These are phyloP conservation scores for Sialis lutaria DNA, from an alignment of 2,888 invertebrate species.

Conservation along the genomic window DNA sequence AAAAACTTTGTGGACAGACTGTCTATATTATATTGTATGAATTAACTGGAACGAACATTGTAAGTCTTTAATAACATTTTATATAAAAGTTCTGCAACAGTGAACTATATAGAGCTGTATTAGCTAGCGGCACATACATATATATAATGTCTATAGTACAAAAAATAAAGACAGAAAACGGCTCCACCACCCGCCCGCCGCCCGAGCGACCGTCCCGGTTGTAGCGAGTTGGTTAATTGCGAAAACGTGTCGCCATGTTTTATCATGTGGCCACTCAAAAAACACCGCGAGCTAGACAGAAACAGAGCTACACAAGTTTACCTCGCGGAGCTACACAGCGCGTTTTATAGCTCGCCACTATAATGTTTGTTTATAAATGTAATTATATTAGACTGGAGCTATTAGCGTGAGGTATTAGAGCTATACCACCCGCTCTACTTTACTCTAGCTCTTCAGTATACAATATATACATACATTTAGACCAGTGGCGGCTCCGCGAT, in stretches of 20 bases:
- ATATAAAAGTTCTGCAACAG: no score
- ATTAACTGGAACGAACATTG: no score
- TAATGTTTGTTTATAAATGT: conserved; percentile 1
- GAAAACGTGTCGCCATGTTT: conserved; percentile 15
- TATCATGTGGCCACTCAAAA: conserved; percentile 14
- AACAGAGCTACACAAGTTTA: background rate
- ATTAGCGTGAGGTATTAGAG: background rate
- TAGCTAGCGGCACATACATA: no score
- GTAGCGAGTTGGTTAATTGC: conserved; percentile 13
- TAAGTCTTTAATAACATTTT: no score
- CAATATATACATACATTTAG: no score
- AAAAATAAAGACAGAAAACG: background rate
- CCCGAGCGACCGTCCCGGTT: background rate
- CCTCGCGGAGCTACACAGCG: background rate
- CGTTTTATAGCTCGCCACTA: conserved; percentile 2
- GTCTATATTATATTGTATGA: no score
- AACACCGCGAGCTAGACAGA: background rate
- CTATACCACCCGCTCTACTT: background rate
- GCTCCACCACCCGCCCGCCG: no score
- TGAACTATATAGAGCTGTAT: no score
- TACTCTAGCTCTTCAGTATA: background rate
- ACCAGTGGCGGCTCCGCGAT: no score
- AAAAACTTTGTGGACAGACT: no score
- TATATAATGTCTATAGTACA: background rate
- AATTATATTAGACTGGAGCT: conserved; percentile 5